Base-by-base conservation (phyloP, 2,797 vertebrate species). In the Centropyge bicolor region DNA sequence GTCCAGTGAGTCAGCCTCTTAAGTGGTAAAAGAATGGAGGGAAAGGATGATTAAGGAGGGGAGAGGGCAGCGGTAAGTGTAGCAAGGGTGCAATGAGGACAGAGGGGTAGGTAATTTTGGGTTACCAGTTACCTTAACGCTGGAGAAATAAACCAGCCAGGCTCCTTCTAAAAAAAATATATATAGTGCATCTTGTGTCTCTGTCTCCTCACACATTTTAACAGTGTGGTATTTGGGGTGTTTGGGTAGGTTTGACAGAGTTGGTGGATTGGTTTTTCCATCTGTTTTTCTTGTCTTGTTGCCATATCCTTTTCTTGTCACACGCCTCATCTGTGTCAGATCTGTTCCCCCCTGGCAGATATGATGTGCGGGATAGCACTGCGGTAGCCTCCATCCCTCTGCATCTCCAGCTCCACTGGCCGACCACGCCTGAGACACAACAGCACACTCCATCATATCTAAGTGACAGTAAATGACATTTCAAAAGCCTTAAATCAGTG, bases 1-100 rank as follows among this genome's bases (percentile, higher is more conserved):
- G 82, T 86, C 88, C 78, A 72, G 78, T 88, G 89, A 93, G 86
- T 91, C 90, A 92, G 83, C 85, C 83, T 90, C 86, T 92, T 88
- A 90, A 90, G 87, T 77, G 88, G 74, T 71, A 76, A 83, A 87
- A 88, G 81, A 86, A 89, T 45, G 43, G 83, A 86, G 83, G 83
- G 56, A 74, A 80, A 70, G 75, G 61, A 74, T 90, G 88, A 94
- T 91, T 83, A 88, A 88, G 75, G 76, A 82, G 73, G 70, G 63
- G 71, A 84, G 62, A 88, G 85, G 81, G 71, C 80, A 87, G 76
- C 35, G 3, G 84, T 80, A 81, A 86, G 81, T 86, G 69, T 79
- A 61, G 74, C 73, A 74, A 82, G 73, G 75, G 76, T 76, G 73
- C 77, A 80, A 35, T 81, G 82, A 82, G 70, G 78, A 83, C 36